Percentiles rank a stretch among this genome's conserved stretches.
Conservation (phyloP, 2,113 vertebrate species). For the Glaucomys volans region DNA sequence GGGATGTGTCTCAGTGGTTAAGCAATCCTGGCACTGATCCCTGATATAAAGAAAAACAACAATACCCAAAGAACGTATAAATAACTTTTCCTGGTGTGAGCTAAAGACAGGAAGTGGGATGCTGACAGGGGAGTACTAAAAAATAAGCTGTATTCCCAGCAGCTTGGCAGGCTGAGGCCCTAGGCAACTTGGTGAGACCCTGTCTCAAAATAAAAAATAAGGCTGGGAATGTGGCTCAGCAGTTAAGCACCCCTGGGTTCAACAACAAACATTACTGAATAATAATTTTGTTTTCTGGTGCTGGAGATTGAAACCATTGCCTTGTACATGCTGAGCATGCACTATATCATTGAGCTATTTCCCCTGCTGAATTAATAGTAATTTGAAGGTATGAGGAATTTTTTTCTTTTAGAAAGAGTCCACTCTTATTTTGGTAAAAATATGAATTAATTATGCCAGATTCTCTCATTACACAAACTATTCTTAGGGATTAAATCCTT, state of each 20-base stretch:
- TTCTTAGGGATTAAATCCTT: neutral
- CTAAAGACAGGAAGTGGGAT: neutral
- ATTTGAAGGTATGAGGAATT: neutral
- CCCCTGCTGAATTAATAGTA: neutral
- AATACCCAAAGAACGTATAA: no score
- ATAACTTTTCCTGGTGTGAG: neutral
- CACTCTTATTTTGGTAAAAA: conserved; percentile 24
- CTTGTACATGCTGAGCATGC: neutral
- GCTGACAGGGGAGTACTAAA: no score
- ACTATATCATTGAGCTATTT: neutral
- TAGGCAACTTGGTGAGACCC: no score
- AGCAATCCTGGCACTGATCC: no score
- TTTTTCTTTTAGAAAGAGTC: conserved; percentile 41
- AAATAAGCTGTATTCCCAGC: no score
- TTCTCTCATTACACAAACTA: neutral
- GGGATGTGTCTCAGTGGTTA: no score
- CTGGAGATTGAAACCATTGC: neutral
- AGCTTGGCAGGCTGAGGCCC: no score
- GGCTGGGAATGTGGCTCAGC: no score
- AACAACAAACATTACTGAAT: neutral
- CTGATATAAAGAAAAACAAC: neutral
- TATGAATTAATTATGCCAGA: conserved; percentile 1
- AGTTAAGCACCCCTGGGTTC: no score
- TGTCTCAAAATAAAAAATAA: no score
- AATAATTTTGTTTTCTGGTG: neutral